Evolutionary conservation across 1,140 invertebrate genomes (phyloP), one percentile per base, ranked within the genome.

Genomic region (Drosophila busckii): DNA sequence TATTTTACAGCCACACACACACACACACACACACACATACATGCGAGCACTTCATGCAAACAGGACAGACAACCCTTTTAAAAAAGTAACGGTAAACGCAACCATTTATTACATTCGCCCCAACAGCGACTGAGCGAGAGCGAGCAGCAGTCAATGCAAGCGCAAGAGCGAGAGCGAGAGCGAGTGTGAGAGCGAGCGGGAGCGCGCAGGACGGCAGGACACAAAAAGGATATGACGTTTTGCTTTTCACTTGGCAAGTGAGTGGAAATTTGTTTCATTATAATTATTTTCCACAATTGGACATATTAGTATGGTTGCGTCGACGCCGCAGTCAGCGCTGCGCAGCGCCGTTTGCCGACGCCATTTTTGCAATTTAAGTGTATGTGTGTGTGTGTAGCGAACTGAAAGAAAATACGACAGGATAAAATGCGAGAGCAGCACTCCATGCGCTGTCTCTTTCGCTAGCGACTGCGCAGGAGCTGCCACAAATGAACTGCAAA

Each of bases 231-330:
- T 78, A 82, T 82, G 75, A 82, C 75, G 75, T 82, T 78, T 80
- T 80, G 68, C 75, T 69, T 82, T 70, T 71, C 65, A 83, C 56
- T 82, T 69, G 62, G 76, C 76, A 80, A 85, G 84, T 86, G 84
- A 86, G 84, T 84, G 84, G 84, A 87, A 87, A 87, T 87, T 87
- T 87, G 85, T 87, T 85, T 84, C 85, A 87, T 85, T 87, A 85
- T 87, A 87, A 87, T 87, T 87, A 87, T 87, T 87, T 87, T 87
- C 85, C 85, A 87, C 85, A 87, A 87, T 87, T 86, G 85, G 85
- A 87, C 85, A 87, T 87, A 87, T 87, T 87, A 85, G 84, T 87
- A 87, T 87, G 85, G 76, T 86, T 80, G 69, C 84, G 84, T 56
- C 40, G 67, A 55, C 61, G 23, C 5, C 46, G 35, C 29, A 40